Conservation (phyloP, 2,888 invertebrate genomes). For the Leptinotarsa rubiginosa region DNA sequence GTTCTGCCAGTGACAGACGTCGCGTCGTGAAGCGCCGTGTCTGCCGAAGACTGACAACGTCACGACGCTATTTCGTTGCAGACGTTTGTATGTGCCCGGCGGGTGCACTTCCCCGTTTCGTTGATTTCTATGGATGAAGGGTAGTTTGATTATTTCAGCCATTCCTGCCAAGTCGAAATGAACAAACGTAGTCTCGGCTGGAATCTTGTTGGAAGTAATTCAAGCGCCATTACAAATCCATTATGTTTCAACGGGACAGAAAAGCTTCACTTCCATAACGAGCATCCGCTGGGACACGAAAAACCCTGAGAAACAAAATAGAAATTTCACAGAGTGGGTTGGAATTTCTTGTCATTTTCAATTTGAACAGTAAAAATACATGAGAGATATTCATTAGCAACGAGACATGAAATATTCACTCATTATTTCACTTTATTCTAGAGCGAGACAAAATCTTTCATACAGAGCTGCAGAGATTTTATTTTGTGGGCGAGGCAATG, state of each 20-base stretch:
- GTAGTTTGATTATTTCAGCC: constrained; percentile 7
- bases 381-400: too few relatives aligned
- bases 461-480: too few relatives aligned
- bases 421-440: too few relatives aligned
- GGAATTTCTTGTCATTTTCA: too few relatives aligned
- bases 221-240: background rate
- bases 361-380: too few relatives aligned
- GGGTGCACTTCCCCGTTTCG: constrained; percentile 28
- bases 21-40: constrained; percentile 30
- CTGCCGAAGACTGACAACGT: constrained; percentile 49
- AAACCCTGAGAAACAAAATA: background rate
- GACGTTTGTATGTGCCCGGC: constrained; percentile 35
- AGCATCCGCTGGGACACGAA: background rate
- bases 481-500: too few relatives aligned
- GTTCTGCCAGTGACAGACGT: constrained; percentile 52
- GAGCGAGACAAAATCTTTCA: too few relatives aligned
- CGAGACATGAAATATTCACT: too few relatives aligned
- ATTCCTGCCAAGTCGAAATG: background rate
- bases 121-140: constrained; percentile 9
- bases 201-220: background rate
- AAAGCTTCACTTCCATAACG: background rate
- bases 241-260: background rate
- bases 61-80: constrained; percentile 45
- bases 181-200: background rate
- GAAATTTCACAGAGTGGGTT: too few relatives aligned